Percentiles rank a stretch among this genome's conserved stretches.
Conservation (phyloP, 2,113 vertebrate genomes). For the Cyprinodon tularosa region DNA sequence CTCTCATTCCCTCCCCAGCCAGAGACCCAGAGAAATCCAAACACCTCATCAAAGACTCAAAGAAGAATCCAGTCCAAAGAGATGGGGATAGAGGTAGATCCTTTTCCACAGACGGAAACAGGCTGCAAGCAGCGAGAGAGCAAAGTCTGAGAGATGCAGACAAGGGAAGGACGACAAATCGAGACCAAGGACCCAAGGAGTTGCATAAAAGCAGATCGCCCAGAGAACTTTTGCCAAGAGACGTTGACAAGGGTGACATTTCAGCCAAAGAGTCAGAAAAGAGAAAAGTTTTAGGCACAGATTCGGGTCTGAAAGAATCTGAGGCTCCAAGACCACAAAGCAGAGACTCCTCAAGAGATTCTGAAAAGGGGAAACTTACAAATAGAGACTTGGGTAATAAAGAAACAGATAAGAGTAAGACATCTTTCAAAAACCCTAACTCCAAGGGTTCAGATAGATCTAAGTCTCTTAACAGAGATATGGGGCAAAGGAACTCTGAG, state of each 20-base stretch:
- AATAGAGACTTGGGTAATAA: conserved; percentile 59
- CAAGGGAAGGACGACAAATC: conserved; percentile 56
- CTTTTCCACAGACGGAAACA: conserved; percentile 58
- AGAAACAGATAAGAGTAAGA: conserved; percentile 66
- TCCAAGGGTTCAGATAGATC: conserved; percentile 64
- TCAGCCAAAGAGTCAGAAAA: conserved; percentile 71
- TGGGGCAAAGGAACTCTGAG: conserved; percentile 54
- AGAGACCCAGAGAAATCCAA: conserved; percentile 73
- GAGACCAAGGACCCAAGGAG: conserved; percentile 64
- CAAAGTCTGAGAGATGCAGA: conserved; percentile 60
- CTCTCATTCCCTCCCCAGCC: conserved; percentile 69
- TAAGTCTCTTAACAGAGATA: conserved; percentile 53
- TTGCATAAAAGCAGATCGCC: conserved; percentile 57
- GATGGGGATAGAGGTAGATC: conserved; percentile 57
- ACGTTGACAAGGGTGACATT: conserved; percentile 51
- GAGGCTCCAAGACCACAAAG: conserved; percentile 56
- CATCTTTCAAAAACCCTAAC: conserved; percentile 49
- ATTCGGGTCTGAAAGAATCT: conserved; percentile 60
- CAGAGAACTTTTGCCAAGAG: conserved; percentile 63
- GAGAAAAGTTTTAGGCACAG: conserved; percentile 51
- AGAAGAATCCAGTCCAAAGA: conserved; percentile 48
- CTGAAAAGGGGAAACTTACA: conserved; percentile 60
- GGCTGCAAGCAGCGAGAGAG: conserved; percentile 56
- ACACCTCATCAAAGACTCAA: conserved; percentile 63
- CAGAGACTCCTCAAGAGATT: conserved; percentile 59